Base-by-base conservation (phyloP, 2,113 vertebrate genomes). In the Amphiprion ocellaris region DNA sequence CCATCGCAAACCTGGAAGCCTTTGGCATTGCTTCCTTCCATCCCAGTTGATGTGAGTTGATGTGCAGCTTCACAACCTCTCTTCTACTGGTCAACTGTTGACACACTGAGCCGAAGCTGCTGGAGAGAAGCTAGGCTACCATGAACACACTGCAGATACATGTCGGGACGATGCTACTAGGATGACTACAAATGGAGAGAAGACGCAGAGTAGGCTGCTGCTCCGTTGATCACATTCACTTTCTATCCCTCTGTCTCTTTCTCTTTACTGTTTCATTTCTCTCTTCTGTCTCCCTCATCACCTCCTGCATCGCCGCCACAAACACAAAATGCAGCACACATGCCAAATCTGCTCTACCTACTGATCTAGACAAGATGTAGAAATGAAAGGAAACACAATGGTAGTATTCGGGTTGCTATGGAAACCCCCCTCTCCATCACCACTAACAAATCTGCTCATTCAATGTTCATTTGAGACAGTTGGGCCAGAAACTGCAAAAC, bases 391-490 rank as follows among this genome's bases (percentile, higher is more conserved):
- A 67, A 58, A 69, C 54, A 72, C 21, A 33, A 56, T 77, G 72
- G 56, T 59, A 49, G 61, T 44, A 47, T 23, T 47, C 1, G 47
- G 28, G 92, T 90, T 93, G 89, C 89, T 69, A 90, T 85, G 79
- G 90, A 59, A 92, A 94, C 88, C 33, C 7, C 11, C 41, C 33
- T 69, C 37, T 77, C 69, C 76, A n/a, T 53, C n/a, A 5, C n/a
- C 55, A 81, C 81, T 77, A 81, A 88, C 84, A 87, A 90, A 90
- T 76, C 67, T 68, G 82, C 67, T 87, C 70, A 76, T 81, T 84
- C n/a, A 16, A 63, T 10, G 19, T 39, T 70, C 33, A 4, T 69
- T 75, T 28, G 61, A 83, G 74, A 82, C 53, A 33, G 68, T 52
- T 24, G 30, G 77, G 49, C 28, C 9, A 44, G 59, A 60, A 50